Percentiles rank a stretch among this genome's conserved stretches.
Conservation (phyloP, 2,888 invertebrate genomes). For the Drosophila pegasa region DNA sequence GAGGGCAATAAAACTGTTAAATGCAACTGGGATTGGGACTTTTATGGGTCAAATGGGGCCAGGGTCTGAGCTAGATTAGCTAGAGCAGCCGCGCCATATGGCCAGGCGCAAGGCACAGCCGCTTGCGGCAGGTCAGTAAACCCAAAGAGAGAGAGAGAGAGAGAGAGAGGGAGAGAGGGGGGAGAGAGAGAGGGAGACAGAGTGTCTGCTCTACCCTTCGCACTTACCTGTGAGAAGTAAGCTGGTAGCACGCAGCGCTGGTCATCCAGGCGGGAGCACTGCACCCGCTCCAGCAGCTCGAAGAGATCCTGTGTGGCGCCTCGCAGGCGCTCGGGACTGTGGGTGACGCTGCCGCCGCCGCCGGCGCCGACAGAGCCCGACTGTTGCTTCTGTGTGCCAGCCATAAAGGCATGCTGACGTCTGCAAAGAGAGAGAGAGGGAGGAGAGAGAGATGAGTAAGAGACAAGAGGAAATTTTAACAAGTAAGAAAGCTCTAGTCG, state of each 20-base stretch:
- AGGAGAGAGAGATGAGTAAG: conserved; percentile 12
- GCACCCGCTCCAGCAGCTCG: conserved; percentile 96
- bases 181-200: too few relatives aligned
- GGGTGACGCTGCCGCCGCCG: conserved; percentile 71
- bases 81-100: conserved; percentile 54
- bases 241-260: conserved; percentile 98
- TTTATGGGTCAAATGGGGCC: conserved; percentile 57
- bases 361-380: conserved; percentile 56
- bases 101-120: conserved; percentile 36
- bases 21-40: conserved; percentile 54
- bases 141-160: too few relatives aligned
- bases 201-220: too few relatives aligned
- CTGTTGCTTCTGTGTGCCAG: conserved; percentile 72
- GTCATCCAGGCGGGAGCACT: conserved; percentile 97
- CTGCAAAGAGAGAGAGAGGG: conserved; percentile 84
- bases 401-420: conserved; percentile 88
- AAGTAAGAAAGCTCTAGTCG: too few relatives aligned
- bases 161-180: too few relatives aligned
- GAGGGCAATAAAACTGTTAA: conserved; percentile 57
- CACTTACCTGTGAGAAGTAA: conserved; percentile 93
- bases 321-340: conserved; percentile 85
- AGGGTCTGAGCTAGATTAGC: conserved; percentile 51
- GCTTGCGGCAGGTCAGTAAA: conserved; percentile 56
- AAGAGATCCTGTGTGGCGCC: conserved; percentile 91
- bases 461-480: not conserved